Evolutionary conservation across 1,140 invertebrate genomes (phyloP).

Genomic region (Drosophila rhopaloa): DNA sequence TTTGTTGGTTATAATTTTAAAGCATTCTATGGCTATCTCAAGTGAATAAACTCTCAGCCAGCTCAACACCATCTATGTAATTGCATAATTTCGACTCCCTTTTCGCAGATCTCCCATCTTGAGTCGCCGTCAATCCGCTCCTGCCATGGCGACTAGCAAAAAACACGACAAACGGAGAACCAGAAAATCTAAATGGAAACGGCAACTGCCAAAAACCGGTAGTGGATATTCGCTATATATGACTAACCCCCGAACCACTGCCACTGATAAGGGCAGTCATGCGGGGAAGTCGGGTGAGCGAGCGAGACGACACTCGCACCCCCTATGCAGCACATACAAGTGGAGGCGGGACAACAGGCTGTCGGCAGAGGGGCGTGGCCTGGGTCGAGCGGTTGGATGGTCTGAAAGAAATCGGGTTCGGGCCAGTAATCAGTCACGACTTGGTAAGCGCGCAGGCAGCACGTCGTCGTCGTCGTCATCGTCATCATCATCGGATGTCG

Average conservation of each 20-base stretch:
- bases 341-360: conserved; percentile 9
- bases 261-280: conserved; percentile 54
- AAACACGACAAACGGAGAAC: conserved; percentile 41
- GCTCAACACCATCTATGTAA: not conserved
- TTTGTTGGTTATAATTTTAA: not conserved
- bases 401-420: conserved; percentile 39
- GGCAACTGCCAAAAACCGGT: conserved; percentile 73
- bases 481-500: conserved; percentile 41
- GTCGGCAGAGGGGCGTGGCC: conserved; percentile 51
- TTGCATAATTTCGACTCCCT: not conserved
- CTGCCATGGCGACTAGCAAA: conserved; percentile 62
- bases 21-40: not conserved
- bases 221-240: conserved; percentile 34
- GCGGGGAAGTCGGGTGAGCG: not conserved
- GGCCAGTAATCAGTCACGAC: conserved; percentile 75
- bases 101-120: conserved; percentile 2
- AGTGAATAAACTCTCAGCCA: not conserved
- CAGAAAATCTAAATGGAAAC: conserved; percentile 56
- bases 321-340: not conserved
- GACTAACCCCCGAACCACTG: conserved; percentile 68
- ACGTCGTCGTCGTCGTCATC: conserved; percentile 65
- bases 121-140: conserved; percentile 38
- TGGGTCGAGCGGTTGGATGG: conserved; percentile 24
- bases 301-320: conserved; percentile 25
- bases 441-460: conserved; percentile 77